phyloP scores from a whole-genome alignment of 1,140 invertebrate species.

The Homarus americanus region DNA sequence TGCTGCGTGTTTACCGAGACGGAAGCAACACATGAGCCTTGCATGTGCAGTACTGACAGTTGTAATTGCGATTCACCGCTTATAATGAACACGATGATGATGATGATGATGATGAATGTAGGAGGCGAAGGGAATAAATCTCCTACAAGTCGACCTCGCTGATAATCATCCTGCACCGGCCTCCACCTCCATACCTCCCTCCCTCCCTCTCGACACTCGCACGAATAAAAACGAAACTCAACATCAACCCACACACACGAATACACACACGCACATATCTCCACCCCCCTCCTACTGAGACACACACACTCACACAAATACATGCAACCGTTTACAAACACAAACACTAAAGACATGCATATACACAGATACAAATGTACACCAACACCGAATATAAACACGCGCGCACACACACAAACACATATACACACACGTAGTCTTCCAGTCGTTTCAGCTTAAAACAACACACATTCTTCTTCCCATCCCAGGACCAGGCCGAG shows the following conservation, averaged over 20 bases:
- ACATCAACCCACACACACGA: neutral
- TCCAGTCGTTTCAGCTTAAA: too few species aligned
- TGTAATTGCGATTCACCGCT: neutral
- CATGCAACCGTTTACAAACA: neutral
- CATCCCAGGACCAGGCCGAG: too few species aligned
- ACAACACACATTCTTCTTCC: too few species aligned
- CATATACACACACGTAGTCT: too few species aligned
- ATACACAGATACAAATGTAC: too few species aligned
- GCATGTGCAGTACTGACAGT: neutral
- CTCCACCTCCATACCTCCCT: too few species aligned
- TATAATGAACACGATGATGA: neutral
- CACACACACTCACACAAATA: too few species aligned
- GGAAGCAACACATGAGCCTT: neutral
- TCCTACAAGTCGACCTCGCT: neutral
- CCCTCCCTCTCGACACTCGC: too few species aligned
- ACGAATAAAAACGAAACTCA: too few species aligned
- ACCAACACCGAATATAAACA: too few species aligned
- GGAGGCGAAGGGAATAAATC: constrained; percentile 25
- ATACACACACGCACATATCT: neutral
- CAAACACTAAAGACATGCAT: neutral
- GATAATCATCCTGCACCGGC: constrained; percentile 3
- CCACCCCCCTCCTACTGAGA: too few species aligned
- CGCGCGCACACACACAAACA: too few species aligned
- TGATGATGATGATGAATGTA: constrained; percentile 38
- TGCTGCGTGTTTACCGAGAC: neutral